These are phyloP conservation scores for Alitta virens DNA, from an alignment of 2,888 invertebrate genomes.

Conservation along the genomic window DNA sequence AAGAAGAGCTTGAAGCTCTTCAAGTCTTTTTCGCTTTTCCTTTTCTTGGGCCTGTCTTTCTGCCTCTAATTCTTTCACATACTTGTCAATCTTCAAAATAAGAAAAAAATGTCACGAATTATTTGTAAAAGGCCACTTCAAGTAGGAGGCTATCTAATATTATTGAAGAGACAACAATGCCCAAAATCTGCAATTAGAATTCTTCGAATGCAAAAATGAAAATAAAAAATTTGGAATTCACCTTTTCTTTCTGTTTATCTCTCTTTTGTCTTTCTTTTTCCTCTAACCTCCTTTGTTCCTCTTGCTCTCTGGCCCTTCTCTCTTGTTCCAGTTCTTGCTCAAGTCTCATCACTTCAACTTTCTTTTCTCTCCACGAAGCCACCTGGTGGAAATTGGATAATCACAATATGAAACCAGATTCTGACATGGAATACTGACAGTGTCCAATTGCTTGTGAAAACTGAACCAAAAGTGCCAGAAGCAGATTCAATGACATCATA, in stretches of 20 bases:
- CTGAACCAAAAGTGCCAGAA: no score
- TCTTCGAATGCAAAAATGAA: no score
- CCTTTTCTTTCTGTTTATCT: conserved; percentile 34
- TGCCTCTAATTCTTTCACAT: conserved; percentile 32
- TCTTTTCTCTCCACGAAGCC: conserved; percentile 42
- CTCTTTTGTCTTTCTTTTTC: conserved; percentile 37
- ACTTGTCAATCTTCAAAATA: conserved; percentile 9
- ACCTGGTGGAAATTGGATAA: conserved; percentile 31
- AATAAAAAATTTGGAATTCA: no score
- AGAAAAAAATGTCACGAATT: no score
- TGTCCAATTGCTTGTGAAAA: no score
- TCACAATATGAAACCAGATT: no score
- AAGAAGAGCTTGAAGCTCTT: conserved; percentile 38
- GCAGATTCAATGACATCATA: no score
- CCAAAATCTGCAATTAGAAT: no score
- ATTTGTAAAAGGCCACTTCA: no score
- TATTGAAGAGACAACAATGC: no score
- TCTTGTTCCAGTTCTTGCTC: conserved; percentile 41
- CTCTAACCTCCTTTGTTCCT: conserved; percentile 27
- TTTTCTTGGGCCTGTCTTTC: conserved; percentile 30
- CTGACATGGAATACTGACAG: no score
- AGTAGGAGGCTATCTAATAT: no score
- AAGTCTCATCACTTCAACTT: conserved; percentile 41
- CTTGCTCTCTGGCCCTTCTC: conserved; percentile 30
- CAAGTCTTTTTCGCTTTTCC: conserved; percentile 36